Base-by-base conservation (phyloP, 2,797 vertebrate species). In the Brachymystax lenok region DNA sequence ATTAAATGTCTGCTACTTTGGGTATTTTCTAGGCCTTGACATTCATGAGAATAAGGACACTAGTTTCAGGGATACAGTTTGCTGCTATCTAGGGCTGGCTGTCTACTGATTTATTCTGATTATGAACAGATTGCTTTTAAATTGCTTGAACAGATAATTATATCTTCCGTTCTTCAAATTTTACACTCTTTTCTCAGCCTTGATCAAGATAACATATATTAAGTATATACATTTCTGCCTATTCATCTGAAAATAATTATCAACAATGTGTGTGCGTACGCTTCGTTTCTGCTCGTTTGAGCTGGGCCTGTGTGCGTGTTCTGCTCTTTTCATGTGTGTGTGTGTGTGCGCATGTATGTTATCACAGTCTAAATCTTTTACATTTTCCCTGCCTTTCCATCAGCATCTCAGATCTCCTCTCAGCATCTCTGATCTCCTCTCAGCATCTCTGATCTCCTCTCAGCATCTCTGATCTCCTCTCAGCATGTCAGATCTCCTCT, bases 141-240 rank as follows among this genome's bases (percentile, higher is more conserved):
- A 94, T 91, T 79, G 30, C 78, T 87, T 71, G 79, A 80, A 89
- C 85, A 87, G 91, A 93, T 93, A 91, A 88, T 75, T 90, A 89
- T 89, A 90, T 92, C 90, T 91, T 83, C 77, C 77, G 72, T 88
- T 79, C 77, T 74, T 86, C 79, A 70, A 85, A 92, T 92, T 89
- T 91, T 89, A 87, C 85, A 92, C 81, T 80, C 82, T 85, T 73
- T 77, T 27, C 13, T 81, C 82, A 82, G 83, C 74, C 79, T 77
- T 73, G 63, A 83, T 86, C 79, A 85, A 80, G 90, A 91, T 88
- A 79, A 89, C 19, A 84, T 19, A 21, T 59, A 59, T n/a, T 19
- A 59, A 56, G 52, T 56, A 19, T 19, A 46, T 46, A 12, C 0
- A 46, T 46, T 12, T 46, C 40, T 5, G 52, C 16, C 19, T 56